phyloP scores from a whole-genome alignment of 2,888 invertebrate species.

The Heliconius charithonia region DNA sequence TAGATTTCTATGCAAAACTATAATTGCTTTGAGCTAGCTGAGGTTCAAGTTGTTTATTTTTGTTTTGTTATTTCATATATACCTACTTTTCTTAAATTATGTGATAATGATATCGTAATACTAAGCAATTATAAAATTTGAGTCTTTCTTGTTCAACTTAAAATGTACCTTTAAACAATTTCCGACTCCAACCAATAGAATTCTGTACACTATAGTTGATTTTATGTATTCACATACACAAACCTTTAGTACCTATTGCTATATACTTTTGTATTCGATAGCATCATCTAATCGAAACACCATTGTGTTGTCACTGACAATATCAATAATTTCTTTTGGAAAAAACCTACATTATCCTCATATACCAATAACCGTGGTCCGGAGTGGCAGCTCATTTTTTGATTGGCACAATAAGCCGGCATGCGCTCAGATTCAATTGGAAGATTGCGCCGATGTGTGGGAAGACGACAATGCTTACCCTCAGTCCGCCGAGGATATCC shows the following conservation, averaged over 20 bases:
- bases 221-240: too few species aligned
- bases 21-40: constrained; percentile 14
- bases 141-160: too few species aligned
- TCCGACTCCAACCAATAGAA: too few species aligned
- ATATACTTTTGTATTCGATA: not conserved
- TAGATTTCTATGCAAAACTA: constrained; percentile 11
- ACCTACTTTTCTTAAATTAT: not conserved
- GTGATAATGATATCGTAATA: not conserved
- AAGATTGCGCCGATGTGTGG: constrained; percentile 78
- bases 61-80: not conserved
- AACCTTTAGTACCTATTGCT: not conserved
- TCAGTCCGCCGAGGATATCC: constrained; percentile 77
- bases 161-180: too few species aligned
- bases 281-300: not conserved
- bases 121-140: too few species aligned
- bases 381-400: constrained; percentile 74
- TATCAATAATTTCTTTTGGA: constrained; percentile 21
- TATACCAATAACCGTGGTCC: constrained; percentile 45
- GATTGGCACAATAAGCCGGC: constrained; percentile 79
- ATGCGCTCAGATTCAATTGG: constrained; percentile 77
- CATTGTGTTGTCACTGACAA: not conserved
- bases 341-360: constrained; percentile 32
- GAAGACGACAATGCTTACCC: constrained; percentile 77
- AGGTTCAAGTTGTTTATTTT: not conserved
- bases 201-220: too few species aligned